phyloP scores from a whole-genome alignment of 2,888 invertebrate genomes.

The Drosophila stalkeri region DNA sequence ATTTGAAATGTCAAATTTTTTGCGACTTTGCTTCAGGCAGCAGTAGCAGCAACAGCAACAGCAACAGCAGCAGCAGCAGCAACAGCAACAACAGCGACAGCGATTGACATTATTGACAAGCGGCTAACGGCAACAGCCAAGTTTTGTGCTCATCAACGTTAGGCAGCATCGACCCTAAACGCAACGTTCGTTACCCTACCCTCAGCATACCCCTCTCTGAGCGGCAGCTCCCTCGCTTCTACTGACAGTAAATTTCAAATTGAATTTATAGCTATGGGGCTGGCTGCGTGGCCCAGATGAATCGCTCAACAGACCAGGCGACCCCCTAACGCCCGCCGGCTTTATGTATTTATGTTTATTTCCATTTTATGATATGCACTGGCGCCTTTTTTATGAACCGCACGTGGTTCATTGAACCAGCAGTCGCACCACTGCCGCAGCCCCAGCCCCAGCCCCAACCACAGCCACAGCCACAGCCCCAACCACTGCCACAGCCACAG shows the following conservation, averaged over 20 bases:
- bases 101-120: constrained; percentile 73
- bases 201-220: neutral
- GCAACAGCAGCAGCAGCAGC: constrained; percentile 30
- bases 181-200: constrained; percentile 13
- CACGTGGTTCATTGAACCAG: constrained; percentile 67
- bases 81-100: constrained; percentile 19
- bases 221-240: neutral
- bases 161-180: constrained; percentile 28
- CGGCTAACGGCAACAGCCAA: constrained; percentile 41
- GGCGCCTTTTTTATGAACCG: constrained; percentile 58
- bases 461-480: neutral
- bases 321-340: constrained; percentile 18
- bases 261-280: constrained; percentile 70
- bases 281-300: constrained; percentile 32
- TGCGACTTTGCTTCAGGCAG: constrained; percentile 18
- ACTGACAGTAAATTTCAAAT: constrained; percentile 74
- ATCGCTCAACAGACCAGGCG: constrained; percentile 21
- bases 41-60: constrained; percentile 28
- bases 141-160: constrained; percentile 44
- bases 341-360: constrained; percentile 74
- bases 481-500: neutral
- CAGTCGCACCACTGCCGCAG: constrained; percentile 2
- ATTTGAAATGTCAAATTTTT: constrained; percentile 62
- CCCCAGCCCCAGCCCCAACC: neutral
- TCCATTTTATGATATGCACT: constrained; percentile 67